phyloP scores from a whole-genome alignment of 2,888 invertebrate species.

The Dendrolimus pini region DNA sequence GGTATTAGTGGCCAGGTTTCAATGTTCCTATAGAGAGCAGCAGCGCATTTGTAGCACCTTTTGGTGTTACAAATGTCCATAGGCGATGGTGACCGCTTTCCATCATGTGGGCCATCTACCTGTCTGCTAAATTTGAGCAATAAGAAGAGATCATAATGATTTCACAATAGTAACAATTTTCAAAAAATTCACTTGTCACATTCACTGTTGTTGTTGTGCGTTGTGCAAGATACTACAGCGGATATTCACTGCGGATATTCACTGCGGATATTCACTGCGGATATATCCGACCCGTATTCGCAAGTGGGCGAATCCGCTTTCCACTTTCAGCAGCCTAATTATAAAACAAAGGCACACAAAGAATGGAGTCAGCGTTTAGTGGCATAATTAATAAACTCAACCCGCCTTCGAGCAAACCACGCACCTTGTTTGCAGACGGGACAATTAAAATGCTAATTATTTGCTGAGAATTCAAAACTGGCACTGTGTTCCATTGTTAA shows the following conservation, averaged over 20 bases:
- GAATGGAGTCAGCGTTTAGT: slow-evolving; percentile 29
- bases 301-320: neutral
- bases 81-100: no score
- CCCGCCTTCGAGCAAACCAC: slow-evolving; percentile 4
- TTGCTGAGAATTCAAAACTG: slow-evolving; percentile 41
- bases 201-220: no score
- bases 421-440: slow-evolving; percentile 28
- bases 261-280: neutral
- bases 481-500: neutral
- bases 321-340: neutral
- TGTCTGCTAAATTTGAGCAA: no score
- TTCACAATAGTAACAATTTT: no score
- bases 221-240: neutral
- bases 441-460: slow-evolving; percentile 65
- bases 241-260: neutral
- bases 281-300: neutral
- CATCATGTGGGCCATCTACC: no score
- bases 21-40: no score
- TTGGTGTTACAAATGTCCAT: no score
- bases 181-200: no score
- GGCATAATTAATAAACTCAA: slow-evolving; percentile 22
- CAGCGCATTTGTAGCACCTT: no score
- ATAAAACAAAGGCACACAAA: slow-evolving; percentile 21
- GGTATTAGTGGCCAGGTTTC: no score
- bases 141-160: no score